Percentiles rank a stretch among this genome's conserved stretches.
These are phyloP conservation scores for Urocynchramus pylzowi DNA, from an alignment of 2,113 vertebrate species.

Conservation along the genomic window DNA sequence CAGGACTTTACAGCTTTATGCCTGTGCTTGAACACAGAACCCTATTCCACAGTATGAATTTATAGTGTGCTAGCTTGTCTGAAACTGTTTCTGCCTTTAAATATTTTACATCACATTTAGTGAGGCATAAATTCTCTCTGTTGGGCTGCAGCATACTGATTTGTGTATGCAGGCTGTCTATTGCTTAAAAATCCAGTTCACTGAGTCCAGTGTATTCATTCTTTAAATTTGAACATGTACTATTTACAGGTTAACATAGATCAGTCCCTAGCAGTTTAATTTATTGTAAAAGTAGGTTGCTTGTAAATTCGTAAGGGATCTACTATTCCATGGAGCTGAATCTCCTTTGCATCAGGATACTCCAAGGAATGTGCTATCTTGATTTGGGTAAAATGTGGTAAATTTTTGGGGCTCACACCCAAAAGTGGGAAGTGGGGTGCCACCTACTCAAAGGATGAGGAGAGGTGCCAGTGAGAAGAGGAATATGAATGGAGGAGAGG, in stretches of 20 bases:
- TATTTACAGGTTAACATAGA: not conserved
- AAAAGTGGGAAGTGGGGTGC: rapidly evolving
- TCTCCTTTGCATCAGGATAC: not conserved
- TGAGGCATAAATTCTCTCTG: not conserved
- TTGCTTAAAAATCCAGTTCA: not conserved
- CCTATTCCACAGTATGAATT: not conserved
- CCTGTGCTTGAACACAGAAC: not conserved
- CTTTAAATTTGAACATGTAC: not conserved
- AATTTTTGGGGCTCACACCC: not conserved
- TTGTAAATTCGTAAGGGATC: not conserved
- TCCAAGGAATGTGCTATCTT: not conserved
- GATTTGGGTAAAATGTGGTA: not conserved
- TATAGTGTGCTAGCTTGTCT: not conserved
- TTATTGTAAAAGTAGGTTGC: not conserved
- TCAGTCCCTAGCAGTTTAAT: not conserved
- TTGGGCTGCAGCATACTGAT: not conserved
- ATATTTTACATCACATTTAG: not conserved
- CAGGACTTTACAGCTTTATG: not conserved
- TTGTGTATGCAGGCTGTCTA: not conserved
- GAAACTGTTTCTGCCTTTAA: not conserved
- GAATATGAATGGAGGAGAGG: not conserved
- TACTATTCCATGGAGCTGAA: not conserved
- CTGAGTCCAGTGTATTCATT: not conserved
- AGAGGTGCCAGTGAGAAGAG: not conserved
- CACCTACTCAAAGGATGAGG: not conserved